Conservation (phyloP, 2,113 vertebrate species). For the Aplodontia rufa region DNA sequence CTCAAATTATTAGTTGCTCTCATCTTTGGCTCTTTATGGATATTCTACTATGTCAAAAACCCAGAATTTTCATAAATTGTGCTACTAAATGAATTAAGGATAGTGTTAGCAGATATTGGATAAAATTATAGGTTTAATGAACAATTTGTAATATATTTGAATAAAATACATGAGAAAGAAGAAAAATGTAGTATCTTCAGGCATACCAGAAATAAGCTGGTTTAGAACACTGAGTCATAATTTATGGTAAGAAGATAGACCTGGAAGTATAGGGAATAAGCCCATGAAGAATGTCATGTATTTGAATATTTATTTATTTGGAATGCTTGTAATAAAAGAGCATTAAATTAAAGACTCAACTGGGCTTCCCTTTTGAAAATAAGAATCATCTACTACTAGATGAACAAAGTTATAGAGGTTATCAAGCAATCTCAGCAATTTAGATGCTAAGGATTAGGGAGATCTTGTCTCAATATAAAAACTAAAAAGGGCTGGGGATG, state of each 20-base stretch:
- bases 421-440: too few relatives aligned
- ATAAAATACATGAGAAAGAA: background rate
- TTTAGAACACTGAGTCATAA: slow-evolving; percentile 31
- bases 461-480: too few relatives aligned
- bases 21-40: too few relatives aligned
- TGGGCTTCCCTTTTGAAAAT: slow-evolving; percentile 33
- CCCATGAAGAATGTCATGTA: background rate
- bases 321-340: background rate
- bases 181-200: slow-evolving; percentile 8
- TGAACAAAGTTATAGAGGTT: background rate
- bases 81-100: background rate
- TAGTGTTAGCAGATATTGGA: background rate
- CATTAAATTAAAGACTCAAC: slow-evolving; percentile 30
- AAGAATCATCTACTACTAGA: background rate
- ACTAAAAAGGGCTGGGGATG: too few relatives aligned
- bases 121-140: slow-evolving; percentile 48
- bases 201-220: background rate
- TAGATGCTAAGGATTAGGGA: too few relatives aligned
- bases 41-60: background rate
- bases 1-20: background rate
- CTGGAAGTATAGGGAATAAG: slow-evolving; percentile 19
- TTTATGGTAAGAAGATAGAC: slow-evolving; percentile 38
- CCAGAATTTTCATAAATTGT: slow-evolving; percentile 1
- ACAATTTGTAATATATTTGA: slow-evolving; percentile 42
- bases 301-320: slow-evolving; percentile 36